Conservation (phyloP, 30 jellyfish, hydroid and myxozoan species). For the Mastigias papua region DNA sequence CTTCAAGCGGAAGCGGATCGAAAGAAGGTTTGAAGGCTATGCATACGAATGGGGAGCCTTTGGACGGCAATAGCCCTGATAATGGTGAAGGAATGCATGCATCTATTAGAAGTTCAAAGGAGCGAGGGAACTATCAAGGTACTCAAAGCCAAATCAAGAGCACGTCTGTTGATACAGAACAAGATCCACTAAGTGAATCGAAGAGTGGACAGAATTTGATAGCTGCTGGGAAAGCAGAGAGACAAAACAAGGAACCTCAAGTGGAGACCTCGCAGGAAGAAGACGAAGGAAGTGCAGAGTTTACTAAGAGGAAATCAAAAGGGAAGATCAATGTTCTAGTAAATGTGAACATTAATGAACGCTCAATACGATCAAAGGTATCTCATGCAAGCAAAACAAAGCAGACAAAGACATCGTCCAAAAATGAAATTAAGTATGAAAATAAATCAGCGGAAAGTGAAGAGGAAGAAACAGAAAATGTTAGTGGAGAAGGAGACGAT, state of each 20-base stretch:
- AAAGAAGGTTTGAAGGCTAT: neutral
- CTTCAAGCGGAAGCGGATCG: slow-evolving; percentile 63
- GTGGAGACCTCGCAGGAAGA: slow-evolving; percentile 15
- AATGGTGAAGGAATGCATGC: neutral
- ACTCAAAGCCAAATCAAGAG: neutral
- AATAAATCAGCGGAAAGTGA: slow-evolving; percentile 12
- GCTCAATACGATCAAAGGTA: slow-evolving; percentile 79
- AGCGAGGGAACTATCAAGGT: neutral
- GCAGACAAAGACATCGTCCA: neutral
- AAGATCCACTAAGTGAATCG: slow-evolving; percentile 44
- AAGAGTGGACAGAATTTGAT: neutral
- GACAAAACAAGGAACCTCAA: neutral
- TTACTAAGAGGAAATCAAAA: slow-evolving; percentile 61
- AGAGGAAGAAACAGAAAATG: slow-evolving; percentile 26
- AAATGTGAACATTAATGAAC: slow-evolving; percentile 93
- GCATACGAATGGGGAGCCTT: neutral
- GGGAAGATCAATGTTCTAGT: slow-evolving; percentile 96
- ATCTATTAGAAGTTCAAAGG: neutral
- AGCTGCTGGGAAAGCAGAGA: neutral
- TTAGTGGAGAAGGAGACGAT: slow-evolving; percentile 29
- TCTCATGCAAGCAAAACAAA: slow-evolving; percentile 48
- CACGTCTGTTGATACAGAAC: slow-evolving; percentile 8
- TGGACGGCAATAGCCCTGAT: slow-evolving; percentile 1
- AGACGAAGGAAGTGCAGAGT: slow-evolving; percentile 46
- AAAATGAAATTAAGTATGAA: neutral